Evolutionary conservation across 2,888 invertebrate genomes (phyloP).

Genomic region (Drosophila pseudotakahashii): DNA sequence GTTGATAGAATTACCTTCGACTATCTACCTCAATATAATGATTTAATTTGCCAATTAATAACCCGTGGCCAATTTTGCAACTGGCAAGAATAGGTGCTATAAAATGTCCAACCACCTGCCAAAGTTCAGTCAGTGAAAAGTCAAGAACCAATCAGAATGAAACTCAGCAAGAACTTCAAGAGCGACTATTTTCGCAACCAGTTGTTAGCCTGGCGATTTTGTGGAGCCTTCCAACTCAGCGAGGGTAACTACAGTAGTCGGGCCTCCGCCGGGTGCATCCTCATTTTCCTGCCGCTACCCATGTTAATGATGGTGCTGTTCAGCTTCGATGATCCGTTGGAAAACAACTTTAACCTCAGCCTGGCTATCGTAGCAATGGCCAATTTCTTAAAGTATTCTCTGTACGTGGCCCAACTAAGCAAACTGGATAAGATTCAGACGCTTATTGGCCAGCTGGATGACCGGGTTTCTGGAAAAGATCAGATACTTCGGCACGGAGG

Average conservation of each 20-base stretch:
- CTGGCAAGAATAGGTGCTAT: constrained; percentile 28
- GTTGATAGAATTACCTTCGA: background rate
- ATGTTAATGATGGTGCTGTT: constrained; percentile 19
- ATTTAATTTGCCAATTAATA: constrained; percentile 37
- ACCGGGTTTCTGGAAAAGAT: constrained; percentile 11
- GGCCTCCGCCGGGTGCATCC: constrained; percentile 8
- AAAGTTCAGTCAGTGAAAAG: background rate
- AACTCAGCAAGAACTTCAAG: background rate
- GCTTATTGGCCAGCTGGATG: constrained; percentile 37
- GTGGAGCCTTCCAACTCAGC: constrained; percentile 47
- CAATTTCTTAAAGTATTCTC: constrained; percentile 31
- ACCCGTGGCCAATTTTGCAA: constrained; percentile 39
- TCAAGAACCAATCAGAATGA: background rate
- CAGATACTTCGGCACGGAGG: constrained; percentile 7
- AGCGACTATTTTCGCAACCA: constrained; percentile 39
- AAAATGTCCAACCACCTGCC: constrained; percentile 28
- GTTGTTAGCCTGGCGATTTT: constrained; percentile 36
- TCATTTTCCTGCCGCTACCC: constrained; percentile 17
- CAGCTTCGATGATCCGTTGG: constrained; percentile 40
- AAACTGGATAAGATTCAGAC: constrained; percentile 32
- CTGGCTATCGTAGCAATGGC: constrained; percentile 45
- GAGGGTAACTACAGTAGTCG: constrained; percentile 21
- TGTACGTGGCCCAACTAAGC: constrained; percentile 33
- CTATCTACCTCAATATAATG: background rate
- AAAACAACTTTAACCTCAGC: constrained; percentile 58